phyloP scores from a whole-genome alignment of 1,140 invertebrate genomes.

The Drosophila bocki region DNA sequence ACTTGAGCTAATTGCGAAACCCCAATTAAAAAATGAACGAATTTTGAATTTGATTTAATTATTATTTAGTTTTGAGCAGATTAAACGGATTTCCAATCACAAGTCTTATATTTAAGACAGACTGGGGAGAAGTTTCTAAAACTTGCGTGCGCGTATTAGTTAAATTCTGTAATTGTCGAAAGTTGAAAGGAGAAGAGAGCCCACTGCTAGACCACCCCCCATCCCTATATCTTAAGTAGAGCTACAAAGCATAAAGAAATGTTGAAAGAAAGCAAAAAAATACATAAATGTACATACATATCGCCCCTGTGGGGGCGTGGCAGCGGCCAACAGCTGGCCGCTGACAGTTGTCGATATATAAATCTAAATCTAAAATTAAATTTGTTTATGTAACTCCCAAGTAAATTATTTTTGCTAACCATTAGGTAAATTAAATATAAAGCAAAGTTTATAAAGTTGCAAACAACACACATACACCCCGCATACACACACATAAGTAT shows the following conservation, averaged over 20 bases:
- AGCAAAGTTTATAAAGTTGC: constrained; percentile 25
- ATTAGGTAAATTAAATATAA: constrained; percentile 68
- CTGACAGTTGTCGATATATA: constrained; percentile 28
- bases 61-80: constrained; percentile 31
- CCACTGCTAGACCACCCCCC: constrained; percentile 42
- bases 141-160: constrained; percentile 75
- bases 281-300: constrained; percentile 81
- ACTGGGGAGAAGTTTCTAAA: constrained; percentile 68
- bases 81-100: constrained; percentile 1
- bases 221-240: constrained; percentile 6
- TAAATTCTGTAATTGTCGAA: constrained; percentile 69
- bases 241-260: constrained; percentile 5
- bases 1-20: constrained; percentile 72
- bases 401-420: constrained; percentile 65
- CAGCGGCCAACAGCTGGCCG: constrained; percentile 55
- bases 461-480: constrained; percentile 15
- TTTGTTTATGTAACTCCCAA: constrained; percentile 44
- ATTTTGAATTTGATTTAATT: constrained; percentile 43
- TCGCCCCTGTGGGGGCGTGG: constrained; percentile 69
- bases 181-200: constrained; percentile 46
- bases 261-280: constrained; percentile 81
- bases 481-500: constrained; percentile 72
- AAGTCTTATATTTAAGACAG: constrained; percentile 42
- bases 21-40: constrained; percentile 29
- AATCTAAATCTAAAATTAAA: constrained; percentile 48